phyloP scores from a whole-genome alignment of 2,888 invertebrate species.

The Tipula vernalis region DNA sequence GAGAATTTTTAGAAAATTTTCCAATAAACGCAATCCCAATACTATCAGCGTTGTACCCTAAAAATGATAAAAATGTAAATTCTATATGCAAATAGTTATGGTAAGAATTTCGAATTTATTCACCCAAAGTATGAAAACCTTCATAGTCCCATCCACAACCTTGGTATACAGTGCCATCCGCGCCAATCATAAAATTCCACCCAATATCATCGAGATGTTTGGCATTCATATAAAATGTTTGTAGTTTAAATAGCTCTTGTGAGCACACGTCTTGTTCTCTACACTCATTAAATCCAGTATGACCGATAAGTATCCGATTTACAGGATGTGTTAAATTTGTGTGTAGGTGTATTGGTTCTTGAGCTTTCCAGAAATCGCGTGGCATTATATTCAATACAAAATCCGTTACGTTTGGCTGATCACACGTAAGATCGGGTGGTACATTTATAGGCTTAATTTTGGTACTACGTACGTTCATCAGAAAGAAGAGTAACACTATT shows the following conservation, averaged over 20 bases:
- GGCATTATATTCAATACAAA: slow-evolving; percentile 33
- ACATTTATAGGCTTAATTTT: not conserved
- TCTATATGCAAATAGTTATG: not conserved
- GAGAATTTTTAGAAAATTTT: slow-evolving; percentile 43
- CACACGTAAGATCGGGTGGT: not conserved
- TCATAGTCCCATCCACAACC: slow-evolving; percentile 56
- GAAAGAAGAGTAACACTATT: not conserved
- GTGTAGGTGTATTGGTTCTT: slow-evolving; percentile 35
- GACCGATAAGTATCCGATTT: slow-evolving; percentile 44
- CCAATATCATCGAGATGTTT: slow-evolving; percentile 51
- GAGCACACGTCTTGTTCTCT: slow-evolving; percentile 34
- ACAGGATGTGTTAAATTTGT: slow-evolving; percentile 36
- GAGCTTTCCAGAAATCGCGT: slow-evolving; percentile 52
- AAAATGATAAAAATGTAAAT: not conserved
- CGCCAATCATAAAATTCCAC: slow-evolving; percentile 66
- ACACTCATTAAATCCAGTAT: slow-evolving; percentile 50
- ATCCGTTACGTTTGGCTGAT: not conserved
- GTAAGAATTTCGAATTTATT: not conserved
- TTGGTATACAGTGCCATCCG: slow-evolving; percentile 57
- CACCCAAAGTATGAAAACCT: slow-evolving; percentile 50
- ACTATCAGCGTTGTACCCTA: slow-evolving; percentile 47
- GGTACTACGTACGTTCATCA: not conserved
- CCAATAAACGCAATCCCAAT: slow-evolving; percentile 61
- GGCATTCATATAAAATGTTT: slow-evolving; percentile 50
- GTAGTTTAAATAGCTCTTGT: slow-evolving; percentile 43